Percentiles rank a stretch among this genome's conserved stretches.
These are phyloP conservation scores for Epirrhoe alternata DNA, from an alignment of 2,888 invertebrate species.

Conservation along the genomic window DNA sequence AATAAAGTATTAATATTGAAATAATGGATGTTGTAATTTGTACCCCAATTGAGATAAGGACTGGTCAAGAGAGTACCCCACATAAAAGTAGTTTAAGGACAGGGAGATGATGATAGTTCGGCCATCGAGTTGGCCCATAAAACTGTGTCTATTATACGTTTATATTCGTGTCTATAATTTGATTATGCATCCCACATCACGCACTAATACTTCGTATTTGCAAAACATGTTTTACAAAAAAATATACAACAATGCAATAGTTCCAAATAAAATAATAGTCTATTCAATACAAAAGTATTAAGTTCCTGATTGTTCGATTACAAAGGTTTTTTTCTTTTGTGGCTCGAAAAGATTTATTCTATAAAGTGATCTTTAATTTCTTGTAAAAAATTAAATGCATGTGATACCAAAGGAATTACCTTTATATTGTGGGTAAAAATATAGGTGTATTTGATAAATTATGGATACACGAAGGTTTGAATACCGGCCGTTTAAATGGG, in stretches of 20 bases:
- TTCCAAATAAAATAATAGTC: slow-evolving; percentile 23
- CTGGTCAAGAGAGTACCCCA: too few relatives aligned
- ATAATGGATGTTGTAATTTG: too few relatives aligned
- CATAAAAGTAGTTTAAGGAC: too few relatives aligned
- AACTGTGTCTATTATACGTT: too few relatives aligned
- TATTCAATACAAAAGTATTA: slow-evolving; percentile 45
- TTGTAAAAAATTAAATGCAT: slow-evolving; percentile 9
- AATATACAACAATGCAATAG: slow-evolving; percentile 28
- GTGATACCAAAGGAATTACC: slow-evolving; percentile 8
- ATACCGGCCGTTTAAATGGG: too few relatives aligned
- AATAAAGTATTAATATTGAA: too few relatives aligned
- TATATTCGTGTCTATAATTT: neutral
- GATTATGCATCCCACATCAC: slow-evolving; percentile 34
- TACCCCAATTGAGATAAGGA: too few relatives aligned
- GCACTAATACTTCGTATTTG: slow-evolving; percentile 46
- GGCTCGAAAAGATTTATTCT: slow-evolving; percentile 26
- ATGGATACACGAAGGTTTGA: too few relatives aligned
- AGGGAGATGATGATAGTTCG: too few relatives aligned
- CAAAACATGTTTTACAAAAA: slow-evolving; percentile 45
- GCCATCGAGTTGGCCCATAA: too few relatives aligned
- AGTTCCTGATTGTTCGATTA: slow-evolving; percentile 37
- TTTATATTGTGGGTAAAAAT: too few relatives aligned
- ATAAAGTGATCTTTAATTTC: slow-evolving; percentile 39
- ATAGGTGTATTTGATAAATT: too few relatives aligned
- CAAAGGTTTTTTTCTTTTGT: slow-evolving; percentile 39